Base-by-base conservation (phyloP, 2,113 vertebrate genomes). In the Mormoops blainvillei region DNA sequence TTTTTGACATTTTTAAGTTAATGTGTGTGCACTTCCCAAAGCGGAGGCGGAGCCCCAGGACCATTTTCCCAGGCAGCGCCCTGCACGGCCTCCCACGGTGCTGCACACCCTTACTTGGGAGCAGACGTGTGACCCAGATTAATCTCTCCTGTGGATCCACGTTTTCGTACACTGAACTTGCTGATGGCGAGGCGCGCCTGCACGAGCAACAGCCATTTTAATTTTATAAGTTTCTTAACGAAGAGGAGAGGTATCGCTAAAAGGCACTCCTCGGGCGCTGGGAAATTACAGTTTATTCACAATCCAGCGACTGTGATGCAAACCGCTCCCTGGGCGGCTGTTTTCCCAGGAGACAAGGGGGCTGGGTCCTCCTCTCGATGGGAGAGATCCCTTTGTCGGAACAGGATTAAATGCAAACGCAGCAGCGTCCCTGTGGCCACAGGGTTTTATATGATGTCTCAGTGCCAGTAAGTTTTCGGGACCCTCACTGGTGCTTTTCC, bases 341-440 rank as follows among this genome's bases (percentile, higher is more conserved):
- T 48, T 5, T 6, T 36, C 18, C 84, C 2, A 84, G n/a, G 65
- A n/a, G n/a, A 50, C 3, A 41, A n/a, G n/a, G 38, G 19, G 63
- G 11, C 71, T 41, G 5, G 38, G 67, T 26, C 80, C 22, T 63
- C 33, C 18, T 82, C 82, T 77, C 56, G 16, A 26, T 48, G 48
- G 50, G 58, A 84, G 86, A 94, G 92, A 81, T 50, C 56, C 24
- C 63, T 43, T 94, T 87, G 36, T 76, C 43, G 36, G 43, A 87
- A 33, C 10, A 78, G 13, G 89, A 77, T n/a, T 83, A 56, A 61
- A 65, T 73, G 33, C 45, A 33, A 83, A 73, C 54, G 6, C 41
- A 61, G 15, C n/a, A 33, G 54, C 95, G 61, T 73, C 28, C 56
- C 11, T 38, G 5, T 50, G 4, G 7, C 31, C 12, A 43, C 12